These are phyloP conservation scores for Cygnus atratus DNA, from an alignment of 2,113 vertebrate species.

Conservation along the genomic window DNA sequence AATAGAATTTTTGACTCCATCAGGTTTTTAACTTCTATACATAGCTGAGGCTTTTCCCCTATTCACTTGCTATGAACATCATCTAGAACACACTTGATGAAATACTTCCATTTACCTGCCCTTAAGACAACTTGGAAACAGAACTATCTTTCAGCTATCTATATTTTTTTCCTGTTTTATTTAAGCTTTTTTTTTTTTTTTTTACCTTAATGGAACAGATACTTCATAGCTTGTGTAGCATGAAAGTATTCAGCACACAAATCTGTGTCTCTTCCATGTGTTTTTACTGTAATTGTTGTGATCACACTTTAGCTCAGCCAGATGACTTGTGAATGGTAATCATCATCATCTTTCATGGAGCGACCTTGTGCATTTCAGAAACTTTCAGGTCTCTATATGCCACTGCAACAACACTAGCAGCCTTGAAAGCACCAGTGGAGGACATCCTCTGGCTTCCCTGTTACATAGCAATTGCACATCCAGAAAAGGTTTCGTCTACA, in stretches of 20 bases:
- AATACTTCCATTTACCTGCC: neutral
- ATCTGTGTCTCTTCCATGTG: neutral
- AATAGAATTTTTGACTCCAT: neutral
- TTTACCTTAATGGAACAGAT: neutral
- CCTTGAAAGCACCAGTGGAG: neutral
- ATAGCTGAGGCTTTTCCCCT: neutral
- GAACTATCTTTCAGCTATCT: neutral
- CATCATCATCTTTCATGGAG: neutral
- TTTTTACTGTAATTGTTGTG: neutral
- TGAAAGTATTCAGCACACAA: neutral
- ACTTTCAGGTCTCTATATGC: neutral
- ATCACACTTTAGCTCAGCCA: neutral
- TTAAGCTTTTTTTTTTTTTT: neutral
- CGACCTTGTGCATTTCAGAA: neutral
- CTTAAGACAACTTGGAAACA: neutral
- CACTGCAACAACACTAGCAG: neutral
- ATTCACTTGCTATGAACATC: neutral
- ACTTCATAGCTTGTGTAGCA: neutral
- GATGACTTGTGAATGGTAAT: neutral
- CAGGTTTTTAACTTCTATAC: neutral
- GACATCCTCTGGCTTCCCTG: neutral
- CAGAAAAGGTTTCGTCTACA: neutral
- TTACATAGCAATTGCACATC: neutral
- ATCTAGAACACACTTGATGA: neutral
- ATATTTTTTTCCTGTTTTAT: too few relatives aligned